phyloP scores from a whole-genome alignment of 2,113 vertebrate species.

The Epinephelus fuscoguttatus region DNA sequence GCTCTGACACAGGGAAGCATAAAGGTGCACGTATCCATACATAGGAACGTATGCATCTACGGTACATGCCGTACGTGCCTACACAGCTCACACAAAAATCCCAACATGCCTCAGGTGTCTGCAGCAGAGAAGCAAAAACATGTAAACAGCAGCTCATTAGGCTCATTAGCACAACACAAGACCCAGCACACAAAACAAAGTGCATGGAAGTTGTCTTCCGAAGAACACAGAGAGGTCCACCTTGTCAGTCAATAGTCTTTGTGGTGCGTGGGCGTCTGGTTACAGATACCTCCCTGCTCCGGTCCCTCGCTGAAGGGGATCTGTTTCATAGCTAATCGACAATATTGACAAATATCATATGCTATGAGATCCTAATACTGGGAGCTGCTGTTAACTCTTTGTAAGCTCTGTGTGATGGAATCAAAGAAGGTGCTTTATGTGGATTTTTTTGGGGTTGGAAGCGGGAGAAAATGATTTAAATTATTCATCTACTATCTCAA shows the following conservation, averaged over 20 bases:
- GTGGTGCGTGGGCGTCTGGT: constrained; percentile 67
- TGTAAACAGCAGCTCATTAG: constrained; percentile 68
- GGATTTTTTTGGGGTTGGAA: background rate
- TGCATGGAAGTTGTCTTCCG: constrained; percentile 12
- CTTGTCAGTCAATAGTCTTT: constrained; percentile 70
- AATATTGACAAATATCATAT: constrained; percentile 82
- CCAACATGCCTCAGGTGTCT: constrained; percentile 60
- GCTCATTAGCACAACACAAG: constrained; percentile 62
- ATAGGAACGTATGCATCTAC: background rate
- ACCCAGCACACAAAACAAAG: background rate
- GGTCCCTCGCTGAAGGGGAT: constrained; percentile 73
- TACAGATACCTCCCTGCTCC: constrained; percentile 68
- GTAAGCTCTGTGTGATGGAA: background rate
- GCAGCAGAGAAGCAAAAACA: constrained; percentile 42
- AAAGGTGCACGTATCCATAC: constrained; percentile 33
- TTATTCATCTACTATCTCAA: background rate
- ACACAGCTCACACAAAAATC: constrained; percentile 31
- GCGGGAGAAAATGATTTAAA: background rate
- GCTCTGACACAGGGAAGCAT: constrained; percentile 11
- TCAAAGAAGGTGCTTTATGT: background rate
- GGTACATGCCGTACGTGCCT: background rate
- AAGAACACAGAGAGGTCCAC: constrained; percentile 61
- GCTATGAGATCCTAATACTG: constrained; percentile 50
- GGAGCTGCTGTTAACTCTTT: constrained; percentile 62
- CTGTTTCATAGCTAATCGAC: constrained; percentile 80